These are phyloP conservation scores for Nomada lathburiana DNA, from an alignment of 2,888 invertebrate genomes.

Conservation along the genomic window DNA sequence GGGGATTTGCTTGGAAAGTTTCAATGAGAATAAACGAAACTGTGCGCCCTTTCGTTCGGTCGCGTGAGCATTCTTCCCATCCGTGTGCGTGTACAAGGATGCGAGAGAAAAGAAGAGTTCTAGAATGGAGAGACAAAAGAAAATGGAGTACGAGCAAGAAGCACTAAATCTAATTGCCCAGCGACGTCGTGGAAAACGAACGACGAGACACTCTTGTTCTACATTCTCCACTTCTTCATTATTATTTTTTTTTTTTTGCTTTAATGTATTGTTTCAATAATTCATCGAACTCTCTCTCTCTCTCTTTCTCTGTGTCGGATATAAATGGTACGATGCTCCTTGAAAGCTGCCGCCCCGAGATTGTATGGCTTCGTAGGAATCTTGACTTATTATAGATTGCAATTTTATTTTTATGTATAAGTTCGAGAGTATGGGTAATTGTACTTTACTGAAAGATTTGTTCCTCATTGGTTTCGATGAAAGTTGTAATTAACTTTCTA, in stretches of 20 bases:
- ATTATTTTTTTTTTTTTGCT: background rate
- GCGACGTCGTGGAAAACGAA: slow-evolving; percentile 64
- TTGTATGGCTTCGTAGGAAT: background rate
- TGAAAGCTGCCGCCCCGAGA: background rate
- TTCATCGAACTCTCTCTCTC: slow-evolving; percentile 27
- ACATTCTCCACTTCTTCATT: background rate
- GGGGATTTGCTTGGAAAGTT: slow-evolving; percentile 63
- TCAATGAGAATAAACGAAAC: slow-evolving; percentile 66
- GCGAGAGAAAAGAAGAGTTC: slow-evolving; percentile 52
- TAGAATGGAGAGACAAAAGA: slow-evolving; percentile 55
- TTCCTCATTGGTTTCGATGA: too few species aligned
- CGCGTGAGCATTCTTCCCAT: slow-evolving; percentile 58
- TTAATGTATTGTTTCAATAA: slow-evolving; percentile 38
- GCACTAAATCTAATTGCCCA: slow-evolving; percentile 74
- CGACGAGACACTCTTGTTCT: slow-evolving; percentile 56
- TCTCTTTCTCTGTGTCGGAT: background rate
- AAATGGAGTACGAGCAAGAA: slow-evolving; percentile 58
- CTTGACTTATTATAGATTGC: background rate
- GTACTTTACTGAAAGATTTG: background rate
- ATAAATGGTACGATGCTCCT: background rate
- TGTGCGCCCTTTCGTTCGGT: slow-evolving; percentile 64
- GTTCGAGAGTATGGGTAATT: background rate
- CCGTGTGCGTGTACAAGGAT: slow-evolving; percentile 52
- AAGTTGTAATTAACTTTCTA: too few species aligned
- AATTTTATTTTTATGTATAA: background rate